Evolutionary conservation across 2,888 invertebrate species (phyloP).

Genomic region (Athripsodes cinereus): DNA sequence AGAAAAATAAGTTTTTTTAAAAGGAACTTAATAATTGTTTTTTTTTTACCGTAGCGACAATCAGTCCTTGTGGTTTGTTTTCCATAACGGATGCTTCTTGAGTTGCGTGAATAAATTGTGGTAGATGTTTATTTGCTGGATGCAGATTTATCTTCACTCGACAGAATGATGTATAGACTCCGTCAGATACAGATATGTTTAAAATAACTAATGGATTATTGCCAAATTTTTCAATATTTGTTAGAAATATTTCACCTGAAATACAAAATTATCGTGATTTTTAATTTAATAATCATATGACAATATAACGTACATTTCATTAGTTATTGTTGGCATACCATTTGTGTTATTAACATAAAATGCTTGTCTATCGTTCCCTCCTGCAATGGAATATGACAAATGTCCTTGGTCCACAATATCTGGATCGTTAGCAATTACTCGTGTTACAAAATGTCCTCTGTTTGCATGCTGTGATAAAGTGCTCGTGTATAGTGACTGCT

Average conservation of each 20-base stretch:
- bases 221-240: slow-evolving; percentile 69
- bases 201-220: slow-evolving; percentile 59
- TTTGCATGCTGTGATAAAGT: slow-evolving; percentile 66
- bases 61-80: slow-evolving; percentile 61
- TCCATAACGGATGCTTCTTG: slow-evolving; percentile 67
- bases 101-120: slow-evolving; percentile 59
- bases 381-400: slow-evolving; percentile 68
- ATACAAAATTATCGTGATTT: too few relatives aligned
- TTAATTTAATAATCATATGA: too few relatives aligned
- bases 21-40: not conserved
- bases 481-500: slow-evolving; percentile 66
- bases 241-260: slow-evolving; percentile 58
- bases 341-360: slow-evolving; percentile 56
- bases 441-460: slow-evolving; percentile 74
- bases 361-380: slow-evolving; percentile 72
- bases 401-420: slow-evolving; percentile 65
- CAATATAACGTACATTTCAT: too few relatives aligned
- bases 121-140: slow-evolving; percentile 67
- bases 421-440: slow-evolving; percentile 72
- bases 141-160: slow-evolving; percentile 63
- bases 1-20: not conserved
- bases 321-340: slow-evolving; percentile 18
- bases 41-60: slow-evolving; percentile 51
- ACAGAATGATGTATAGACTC: slow-evolving; percentile 76
- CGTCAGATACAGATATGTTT: slow-evolving; percentile 83